phyloP scores from a whole-genome alignment of 2,113 vertebrate species.

The Trematocara unimaculatum region DNA sequence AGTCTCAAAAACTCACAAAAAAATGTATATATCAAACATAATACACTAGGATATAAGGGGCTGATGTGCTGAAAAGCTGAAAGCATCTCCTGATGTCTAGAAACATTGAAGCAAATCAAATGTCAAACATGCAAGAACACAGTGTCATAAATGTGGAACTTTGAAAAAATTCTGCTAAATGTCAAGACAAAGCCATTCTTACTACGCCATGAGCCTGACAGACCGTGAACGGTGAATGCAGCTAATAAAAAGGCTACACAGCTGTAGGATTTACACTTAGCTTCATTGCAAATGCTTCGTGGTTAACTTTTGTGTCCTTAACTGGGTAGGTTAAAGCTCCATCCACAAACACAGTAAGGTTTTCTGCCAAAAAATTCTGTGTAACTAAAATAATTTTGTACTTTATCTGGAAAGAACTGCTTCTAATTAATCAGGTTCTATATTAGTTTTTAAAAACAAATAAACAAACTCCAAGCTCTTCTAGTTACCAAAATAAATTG shows the following conservation, averaged over 20 bases:
- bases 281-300: background rate
- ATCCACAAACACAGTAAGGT: background rate
- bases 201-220: background rate
- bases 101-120: background rate
- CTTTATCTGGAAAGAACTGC: background rate
- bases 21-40: background rate
- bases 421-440: background rate
- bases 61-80: background rate
- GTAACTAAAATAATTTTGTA: background rate
- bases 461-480: background rate
- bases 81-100: background rate
- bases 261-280: background rate
- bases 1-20: background rate
- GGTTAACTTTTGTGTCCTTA: background rate
- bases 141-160: background rate
- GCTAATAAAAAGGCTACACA: background rate
- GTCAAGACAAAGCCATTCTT: background rate
- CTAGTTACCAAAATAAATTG: background rate
- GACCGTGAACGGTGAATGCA: background rate
- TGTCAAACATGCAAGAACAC: background rate
- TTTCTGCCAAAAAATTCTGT: background rate
- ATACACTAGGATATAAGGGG: accelerated
- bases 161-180: background rate
- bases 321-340: background rate
- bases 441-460: background rate